A percentile compares a stretch with the other conserved stretches of the same genome.
These are phyloP conservation scores for Rutilus rutilus DNA, from an alignment of 2,113 vertebrate genomes.

Conservation along the genomic window DNA sequence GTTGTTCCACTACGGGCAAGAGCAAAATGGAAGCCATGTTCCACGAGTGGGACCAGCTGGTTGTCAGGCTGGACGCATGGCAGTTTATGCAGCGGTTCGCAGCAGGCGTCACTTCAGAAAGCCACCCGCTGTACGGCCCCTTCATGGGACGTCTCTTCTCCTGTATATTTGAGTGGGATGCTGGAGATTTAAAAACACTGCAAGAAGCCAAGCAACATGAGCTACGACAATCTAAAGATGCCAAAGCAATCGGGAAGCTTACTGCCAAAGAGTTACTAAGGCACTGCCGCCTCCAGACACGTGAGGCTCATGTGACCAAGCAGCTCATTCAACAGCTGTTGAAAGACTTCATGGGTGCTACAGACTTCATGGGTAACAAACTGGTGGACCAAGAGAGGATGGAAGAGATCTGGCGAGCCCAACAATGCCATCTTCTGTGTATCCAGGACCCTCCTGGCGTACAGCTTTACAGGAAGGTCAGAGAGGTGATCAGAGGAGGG, in stretches of 20 bases:
- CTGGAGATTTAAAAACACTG: not conserved
- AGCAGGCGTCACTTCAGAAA: slow-evolving; percentile 2
- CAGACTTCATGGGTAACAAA: slow-evolving; percentile 22
- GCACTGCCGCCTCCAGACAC: slow-evolving; percentile 23
- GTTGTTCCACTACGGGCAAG: not conserved
- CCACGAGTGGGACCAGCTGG: slow-evolving; percentile 6
- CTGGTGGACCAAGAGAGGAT: slow-evolving; percentile 20
- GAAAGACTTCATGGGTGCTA: slow-evolving; percentile 9
- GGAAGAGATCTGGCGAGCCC: slow-evolving; percentile 18
- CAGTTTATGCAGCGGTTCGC: slow-evolving; percentile 1
- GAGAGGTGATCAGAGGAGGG: slow-evolving; percentile 27
- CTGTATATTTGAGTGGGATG: slow-evolving; percentile 28
- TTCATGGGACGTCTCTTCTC: slow-evolving; percentile 29
- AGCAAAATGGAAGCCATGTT: not conserved
- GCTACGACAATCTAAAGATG: not conserved
- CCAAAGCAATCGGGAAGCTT: not conserved
- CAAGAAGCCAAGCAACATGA: slow-evolving; percentile 12
- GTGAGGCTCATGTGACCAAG: slow-evolving; percentile 11
- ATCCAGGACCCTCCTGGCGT: slow-evolving; percentile 17
- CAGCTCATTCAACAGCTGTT: slow-evolving; percentile 36
- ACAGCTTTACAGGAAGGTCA: slow-evolving; percentile 23
- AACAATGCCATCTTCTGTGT: slow-evolving; percentile 9
- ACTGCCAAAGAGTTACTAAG: slow-evolving; percentile 7
- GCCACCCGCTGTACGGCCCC: not conserved
- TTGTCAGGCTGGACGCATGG: not conserved